A percentile compares a stretch with the other conserved stretches of the same genome.
Evolutionary conservation across 2,113 vertebrate genomes (phyloP).

Genomic region (Alethe castanea): DNA sequence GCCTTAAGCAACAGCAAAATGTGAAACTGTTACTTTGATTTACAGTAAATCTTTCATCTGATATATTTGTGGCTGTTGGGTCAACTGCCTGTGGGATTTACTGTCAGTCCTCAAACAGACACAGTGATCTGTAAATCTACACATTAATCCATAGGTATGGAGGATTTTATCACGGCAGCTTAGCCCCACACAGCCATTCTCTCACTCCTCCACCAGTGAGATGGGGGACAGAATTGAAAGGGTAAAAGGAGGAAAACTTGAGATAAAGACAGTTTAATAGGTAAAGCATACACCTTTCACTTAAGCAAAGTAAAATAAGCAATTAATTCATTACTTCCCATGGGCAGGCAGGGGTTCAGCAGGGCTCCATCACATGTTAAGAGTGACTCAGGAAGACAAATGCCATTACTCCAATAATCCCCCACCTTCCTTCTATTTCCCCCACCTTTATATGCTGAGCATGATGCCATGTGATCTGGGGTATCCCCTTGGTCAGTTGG

Average conservation of each 20-base stretch:
- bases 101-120: not conserved
- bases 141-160: not conserved
- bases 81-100: not conserved
- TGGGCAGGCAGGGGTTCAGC: not conserved
- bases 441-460: not conserved
- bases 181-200: not conserved
- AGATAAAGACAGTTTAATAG: not conserved
- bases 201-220: accelerated
- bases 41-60: not conserved
- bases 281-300: not conserved
- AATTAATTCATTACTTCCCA: not conserved
- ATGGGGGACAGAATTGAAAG: not conserved
- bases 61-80: not conserved
- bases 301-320: not conserved
- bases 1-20: not conserved
- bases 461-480: not conserved
- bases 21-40: not conserved
- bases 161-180: not conserved
- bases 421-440: not conserved
- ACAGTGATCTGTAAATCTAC: not conserved
- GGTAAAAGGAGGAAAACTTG: not conserved
- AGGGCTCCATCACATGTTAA: not conserved
- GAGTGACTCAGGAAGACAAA: not conserved
- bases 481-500: not conserved
- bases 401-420: too few relatives aligned